Percentiles rank a stretch among this genome's conserved stretches.
These are phyloP conservation scores for Brachyalestes nurse DNA, from an alignment of 2,797 vertebrate species.

Conservation along the genomic window DNA sequence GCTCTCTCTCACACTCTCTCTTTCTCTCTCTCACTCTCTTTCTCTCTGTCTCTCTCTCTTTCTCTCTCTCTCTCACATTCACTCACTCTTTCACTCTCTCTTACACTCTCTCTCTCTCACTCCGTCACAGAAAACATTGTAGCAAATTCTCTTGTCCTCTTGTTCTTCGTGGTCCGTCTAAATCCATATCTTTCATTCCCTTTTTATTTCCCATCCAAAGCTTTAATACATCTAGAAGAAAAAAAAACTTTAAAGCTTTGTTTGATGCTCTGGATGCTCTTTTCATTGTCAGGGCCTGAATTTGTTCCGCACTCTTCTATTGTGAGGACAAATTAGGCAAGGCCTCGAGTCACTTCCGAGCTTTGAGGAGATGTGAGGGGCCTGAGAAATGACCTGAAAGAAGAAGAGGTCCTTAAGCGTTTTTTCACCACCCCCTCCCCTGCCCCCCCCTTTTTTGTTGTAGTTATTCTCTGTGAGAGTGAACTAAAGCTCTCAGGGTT, in stretches of 20 bases:
- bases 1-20: background rate
- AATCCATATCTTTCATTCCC: slow-evolving; percentile 66
- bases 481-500: slow-evolving; percentile 34
- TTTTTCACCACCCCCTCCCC: no score
- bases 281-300: slow-evolving; percentile 27
- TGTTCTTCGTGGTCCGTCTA: slow-evolving; percentile 53
- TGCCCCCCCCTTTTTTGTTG: slow-evolving; percentile 27
- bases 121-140: slow-evolving; percentile 64
- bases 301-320: slow-evolving; percentile 10
- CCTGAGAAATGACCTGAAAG: slow-evolving; percentile 29
- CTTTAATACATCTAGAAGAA: slow-evolving; percentile 58
- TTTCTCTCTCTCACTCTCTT: slow-evolving; percentile 43
- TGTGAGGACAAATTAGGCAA: slow-evolving; percentile 21
- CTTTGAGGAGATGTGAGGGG: slow-evolving; percentile 25
- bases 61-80: accelerated
- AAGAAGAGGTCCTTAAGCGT: slow-evolving; percentile 28
- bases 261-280: slow-evolving; percentile 11
- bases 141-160: slow-evolving; percentile 66
- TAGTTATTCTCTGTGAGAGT: slow-evolving; percentile 37
- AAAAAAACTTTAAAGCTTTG: slow-evolving; percentile 57
- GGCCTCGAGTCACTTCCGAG: slow-evolving; percentile 13
- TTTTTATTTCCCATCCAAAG: slow-evolving; percentile 59
- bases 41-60: accelerated
- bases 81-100: background rate
- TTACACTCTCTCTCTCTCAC: slow-evolving; percentile 42